Conservation (phyloP, 2,113 vertebrate genomes). For the Rhadina sibilatrix region DNA sequence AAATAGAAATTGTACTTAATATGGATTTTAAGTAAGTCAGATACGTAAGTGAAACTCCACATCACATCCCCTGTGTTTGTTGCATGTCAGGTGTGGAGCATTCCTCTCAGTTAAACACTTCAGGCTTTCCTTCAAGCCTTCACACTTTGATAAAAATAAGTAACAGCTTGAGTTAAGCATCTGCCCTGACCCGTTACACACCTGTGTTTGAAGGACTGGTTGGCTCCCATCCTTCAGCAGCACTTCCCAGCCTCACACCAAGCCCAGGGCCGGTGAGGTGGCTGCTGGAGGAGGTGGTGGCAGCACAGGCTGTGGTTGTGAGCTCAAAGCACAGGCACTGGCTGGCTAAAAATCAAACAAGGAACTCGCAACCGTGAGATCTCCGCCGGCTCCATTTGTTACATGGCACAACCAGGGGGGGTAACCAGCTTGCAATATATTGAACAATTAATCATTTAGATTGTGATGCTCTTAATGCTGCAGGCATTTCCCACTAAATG, state of each 20-base stretch:
- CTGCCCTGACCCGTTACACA: background rate
- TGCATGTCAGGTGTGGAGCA: background rate
- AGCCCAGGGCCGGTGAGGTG: fast-evolving
- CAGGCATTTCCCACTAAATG: background rate
- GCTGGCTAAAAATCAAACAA: slow-evolving; percentile 19
- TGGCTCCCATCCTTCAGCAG: background rate
- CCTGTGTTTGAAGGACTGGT: background rate
- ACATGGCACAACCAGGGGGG: background rate
- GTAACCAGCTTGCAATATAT: slow-evolving; percentile 37
- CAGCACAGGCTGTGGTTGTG: background rate
- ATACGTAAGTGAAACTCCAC: background rate
- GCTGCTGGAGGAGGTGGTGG: background rate
- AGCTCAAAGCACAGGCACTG: background rate
- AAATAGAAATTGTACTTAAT: slow-evolving; percentile 49
- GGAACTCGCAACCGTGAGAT: background rate
- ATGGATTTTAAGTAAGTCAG: slow-evolving; percentile 4
- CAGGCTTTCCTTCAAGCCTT: background rate
- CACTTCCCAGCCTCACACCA: background rate
- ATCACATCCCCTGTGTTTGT: fast-evolving
- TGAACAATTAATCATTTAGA: slow-evolving; percentile 46
- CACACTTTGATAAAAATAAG: background rate
- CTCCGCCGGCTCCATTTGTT: background rate
- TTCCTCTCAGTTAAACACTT: background rate
- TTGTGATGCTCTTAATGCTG: background rate
- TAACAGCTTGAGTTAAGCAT: background rate